Conservation (phyloP, 2,797 vertebrate species). For the Brotula barbata region DNA sequence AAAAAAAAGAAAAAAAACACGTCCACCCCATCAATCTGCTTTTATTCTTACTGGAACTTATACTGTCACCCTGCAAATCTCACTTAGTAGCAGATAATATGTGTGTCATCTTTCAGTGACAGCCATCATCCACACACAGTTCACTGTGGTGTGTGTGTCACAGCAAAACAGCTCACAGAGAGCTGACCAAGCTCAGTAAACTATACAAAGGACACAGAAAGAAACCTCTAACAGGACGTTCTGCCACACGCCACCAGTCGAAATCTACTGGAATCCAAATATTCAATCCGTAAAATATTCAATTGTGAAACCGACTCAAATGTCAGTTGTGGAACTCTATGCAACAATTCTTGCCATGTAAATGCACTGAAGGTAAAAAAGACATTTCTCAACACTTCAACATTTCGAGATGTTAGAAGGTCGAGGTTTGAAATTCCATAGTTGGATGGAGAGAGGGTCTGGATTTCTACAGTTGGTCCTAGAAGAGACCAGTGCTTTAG, state of each 20-base stretch:
- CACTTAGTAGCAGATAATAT: slow-evolving; percentile 14
- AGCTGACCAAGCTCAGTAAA: slow-evolving; percentile 44
- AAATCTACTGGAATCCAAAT: slow-evolving; percentile 1
- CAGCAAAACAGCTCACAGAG: neutral
- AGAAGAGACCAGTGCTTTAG: neutral
- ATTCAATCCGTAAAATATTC: slow-evolving; percentile 42
- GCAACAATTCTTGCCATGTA: slow-evolving; percentile 64
- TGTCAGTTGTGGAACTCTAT: slow-evolving; percentile 1
- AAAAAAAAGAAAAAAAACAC: too few relatives aligned
- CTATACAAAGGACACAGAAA: too few relatives aligned
- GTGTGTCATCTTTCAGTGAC: slow-evolving; percentile 5
- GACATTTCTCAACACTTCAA: slow-evolving; percentile 20
- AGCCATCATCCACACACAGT: neutral
- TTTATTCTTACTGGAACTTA: slow-evolving; percentile 14
- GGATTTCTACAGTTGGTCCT: neutral
- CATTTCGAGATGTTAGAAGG: neutral
- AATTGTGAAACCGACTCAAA: slow-evolving; percentile 16
- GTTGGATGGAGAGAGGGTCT: neutral
- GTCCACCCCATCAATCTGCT: slow-evolving; percentile 24
- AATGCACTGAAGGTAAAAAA: slow-evolving; percentile 63
- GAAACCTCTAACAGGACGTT: too few relatives aligned
- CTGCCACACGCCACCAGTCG: neutral
- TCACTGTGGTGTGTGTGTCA: slow-evolving; percentile 2
- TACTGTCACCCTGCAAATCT: slow-evolving; percentile 4
- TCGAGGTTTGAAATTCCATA: neutral